Evolutionary conservation across 2,888 invertebrate species (phyloP).

Genomic region (Argyresthia goedartella): DNA sequence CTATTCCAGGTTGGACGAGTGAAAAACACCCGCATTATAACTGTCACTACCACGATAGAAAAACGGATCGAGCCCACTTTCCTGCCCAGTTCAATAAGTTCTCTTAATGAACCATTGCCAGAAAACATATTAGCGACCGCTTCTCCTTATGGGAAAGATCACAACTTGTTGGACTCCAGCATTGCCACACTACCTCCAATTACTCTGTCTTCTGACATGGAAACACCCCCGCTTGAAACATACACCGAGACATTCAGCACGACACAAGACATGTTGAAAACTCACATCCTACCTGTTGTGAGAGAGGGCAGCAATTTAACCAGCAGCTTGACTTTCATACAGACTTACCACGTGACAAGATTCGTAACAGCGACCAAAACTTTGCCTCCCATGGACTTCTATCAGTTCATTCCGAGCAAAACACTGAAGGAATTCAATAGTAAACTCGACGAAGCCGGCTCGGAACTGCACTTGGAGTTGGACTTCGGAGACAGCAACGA

Average conservation of each 20-base stretch:
- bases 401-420: slow-evolving; percentile 88
- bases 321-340: slow-evolving; percentile 84
- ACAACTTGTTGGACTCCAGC: slow-evolving; percentile 78
- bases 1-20: slow-evolving; percentile 82
- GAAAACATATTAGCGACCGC: slow-evolving; percentile 90
- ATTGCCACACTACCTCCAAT: slow-evolving; percentile 88
- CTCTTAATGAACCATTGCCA: slow-evolving; percentile 82
- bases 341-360: slow-evolving; percentile 89
- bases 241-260: slow-evolving; percentile 93
- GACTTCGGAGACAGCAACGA: slow-evolving; percentile 88
- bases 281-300: slow-evolving; percentile 88
- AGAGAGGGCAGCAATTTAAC: slow-evolving; percentile 78
- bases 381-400: slow-evolving; percentile 87
- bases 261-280: slow-evolving; percentile 88
- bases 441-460: slow-evolving; percentile 89
- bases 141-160: slow-evolving; percentile 80
- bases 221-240: slow-evolving; percentile 89
- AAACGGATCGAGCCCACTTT: slow-evolving; percentile 78
- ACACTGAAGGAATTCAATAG: slow-evolving; percentile 91
- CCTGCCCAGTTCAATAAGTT: slow-evolving; percentile 64
- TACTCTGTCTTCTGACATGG: slow-evolving; percentile 79
- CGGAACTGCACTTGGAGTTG: slow-evolving; percentile 86
- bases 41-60: slow-evolving; percentile 88
- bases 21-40: slow-evolving; percentile 89
- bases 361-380: slow-evolving; percentile 93